Evolutionary conservation across 1,140 invertebrate genomes (phyloP), one percentile per base, ranked within the genome.

Genomic region (Theocolax elegans): DNA sequence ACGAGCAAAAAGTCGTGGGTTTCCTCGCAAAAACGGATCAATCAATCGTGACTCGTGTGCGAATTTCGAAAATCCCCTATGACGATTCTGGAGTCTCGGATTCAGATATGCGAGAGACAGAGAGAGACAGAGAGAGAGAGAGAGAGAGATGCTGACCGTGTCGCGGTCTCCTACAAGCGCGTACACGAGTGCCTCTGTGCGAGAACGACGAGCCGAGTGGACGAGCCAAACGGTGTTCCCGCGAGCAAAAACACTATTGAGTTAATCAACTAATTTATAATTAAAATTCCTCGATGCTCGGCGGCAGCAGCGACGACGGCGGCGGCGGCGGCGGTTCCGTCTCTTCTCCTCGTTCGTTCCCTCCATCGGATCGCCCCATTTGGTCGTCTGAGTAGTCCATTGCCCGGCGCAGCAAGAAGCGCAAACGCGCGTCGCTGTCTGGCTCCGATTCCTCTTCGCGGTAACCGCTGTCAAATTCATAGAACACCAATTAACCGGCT

Each of bases 181-280:
- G 48, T 35, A 65, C 42, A 19, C 35, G 65, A 72, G 65, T 65
- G 72, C 68, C 58, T 66, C 35, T 42, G 63, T 67, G 67, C 67
- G 70, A 67, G 71, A 71, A 73, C 70, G 73, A 72, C 73, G 73
- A 74, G 73, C 74, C 73, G 76, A 78, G 31, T 35, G 4, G 31
- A n/a, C 31, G 31, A 35, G 31, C 10, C 10, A 78, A 76, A 81
- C 79, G 79, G 78, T 81, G 82, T 81, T 76, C 80, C 76, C 78
- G 75, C 53, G 48, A 76, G 72, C 78, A 86, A 86, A 85, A 86
- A 86, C 83, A 78, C 79, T 86, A 85, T 85, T 86, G 85, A 86
- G 84, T 86, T 85, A 85, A 86, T 85, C 84, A 86, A 85, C 85
- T 85, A 86, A 85, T 86, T 86, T 86, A 86, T 86, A 85, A 86